These are phyloP conservation scores for Phenganax subtilis DNA, from an alignment of 92 coral and sea anemone species.

Conservation along the genomic window DNA sequence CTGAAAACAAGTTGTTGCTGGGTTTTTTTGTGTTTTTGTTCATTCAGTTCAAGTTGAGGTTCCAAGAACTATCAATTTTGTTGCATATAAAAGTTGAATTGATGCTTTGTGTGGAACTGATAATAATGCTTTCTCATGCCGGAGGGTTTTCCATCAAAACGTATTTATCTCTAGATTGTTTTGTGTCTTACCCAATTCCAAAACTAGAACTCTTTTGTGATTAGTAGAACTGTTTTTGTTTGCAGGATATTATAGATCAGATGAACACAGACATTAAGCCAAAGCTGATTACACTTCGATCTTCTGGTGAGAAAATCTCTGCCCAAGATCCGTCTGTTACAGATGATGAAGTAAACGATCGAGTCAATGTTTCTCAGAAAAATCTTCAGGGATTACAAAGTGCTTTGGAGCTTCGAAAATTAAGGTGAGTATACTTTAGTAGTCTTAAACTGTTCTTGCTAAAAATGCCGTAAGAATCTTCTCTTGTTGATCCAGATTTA, in stretches of 20 bases:
- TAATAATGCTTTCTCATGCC: too few species aligned
- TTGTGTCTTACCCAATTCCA: too few species aligned
- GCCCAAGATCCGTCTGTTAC: slow-evolving; percentile 24
- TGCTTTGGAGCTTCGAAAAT: slow-evolving; percentile 29
- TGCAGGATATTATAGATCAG: slow-evolving; percentile 26
- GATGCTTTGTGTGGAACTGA: too few species aligned
- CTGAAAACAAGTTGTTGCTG: too few species aligned
- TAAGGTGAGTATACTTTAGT: not conserved
- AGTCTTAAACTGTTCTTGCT: not conserved
- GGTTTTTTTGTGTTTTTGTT: too few species aligned
- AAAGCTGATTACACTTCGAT: slow-evolving; percentile 16
- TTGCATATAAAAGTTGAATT: too few species aligned
- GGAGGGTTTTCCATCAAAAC: too few species aligned
- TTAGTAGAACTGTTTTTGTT: not conserved
- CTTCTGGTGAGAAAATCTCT: slow-evolving; percentile 35
- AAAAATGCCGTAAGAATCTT: not conserved
- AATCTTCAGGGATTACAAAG: slow-evolving; percentile 38
- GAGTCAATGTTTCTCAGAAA: slow-evolving; percentile 27
- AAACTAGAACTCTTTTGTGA: too few species aligned
- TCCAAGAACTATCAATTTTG: too few species aligned
- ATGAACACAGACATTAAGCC: slow-evolving; percentile 36
- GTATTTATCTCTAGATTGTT: too few species aligned
- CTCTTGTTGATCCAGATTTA: not conserved
- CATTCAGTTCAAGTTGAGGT: too few species aligned
- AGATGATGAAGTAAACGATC: not conserved